These are phyloP conservation scores for Taenioides sp. DNA, from an alignment of 2,797 vertebrate species.

Conservation along the genomic window DNA sequence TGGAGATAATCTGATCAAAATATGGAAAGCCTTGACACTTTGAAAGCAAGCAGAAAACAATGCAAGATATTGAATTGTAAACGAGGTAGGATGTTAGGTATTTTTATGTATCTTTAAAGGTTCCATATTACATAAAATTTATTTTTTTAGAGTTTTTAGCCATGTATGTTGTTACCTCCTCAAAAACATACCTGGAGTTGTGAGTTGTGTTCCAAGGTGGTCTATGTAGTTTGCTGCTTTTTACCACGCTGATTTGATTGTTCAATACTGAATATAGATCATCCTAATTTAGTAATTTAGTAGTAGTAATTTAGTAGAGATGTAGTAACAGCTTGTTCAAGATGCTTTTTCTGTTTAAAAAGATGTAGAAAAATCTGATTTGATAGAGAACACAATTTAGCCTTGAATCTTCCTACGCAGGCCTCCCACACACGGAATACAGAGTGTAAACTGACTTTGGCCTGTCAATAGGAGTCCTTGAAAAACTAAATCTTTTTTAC, in stretches of 20 bases:
- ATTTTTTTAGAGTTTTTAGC: too few species aligned
- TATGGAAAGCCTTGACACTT: background rate
- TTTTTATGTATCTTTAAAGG: too few species aligned
- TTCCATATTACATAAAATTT: too few species aligned
- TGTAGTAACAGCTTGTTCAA: background rate
- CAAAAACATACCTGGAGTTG: too few species aligned
- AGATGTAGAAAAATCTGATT: constrained; percentile 16
- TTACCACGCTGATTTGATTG: too few species aligned
- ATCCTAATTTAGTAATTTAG: background rate
- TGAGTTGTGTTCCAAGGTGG: too few species aligned
- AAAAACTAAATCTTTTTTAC: constrained; percentile 15
- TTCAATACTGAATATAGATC: background rate
- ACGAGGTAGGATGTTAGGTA: too few species aligned
- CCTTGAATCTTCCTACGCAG: constrained; percentile 31
- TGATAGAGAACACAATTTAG: constrained; percentile 8
- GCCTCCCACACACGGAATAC: constrained; percentile 38
- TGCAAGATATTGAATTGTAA: too few species aligned
- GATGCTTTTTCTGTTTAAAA: background rate
- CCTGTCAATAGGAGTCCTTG: constrained; percentile 25
- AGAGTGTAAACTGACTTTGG: constrained; percentile 19
- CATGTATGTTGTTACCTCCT: too few species aligned
- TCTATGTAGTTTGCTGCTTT: too few species aligned
- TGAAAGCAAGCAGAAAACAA: background rate
- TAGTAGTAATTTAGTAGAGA: too few species aligned
- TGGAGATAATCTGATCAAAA: constrained; percentile 27